Evolutionary conservation across 1,140 invertebrate species (phyloP), one percentile per base, ranked within the genome.

Genomic region (Glossosoma conforme): DNA sequence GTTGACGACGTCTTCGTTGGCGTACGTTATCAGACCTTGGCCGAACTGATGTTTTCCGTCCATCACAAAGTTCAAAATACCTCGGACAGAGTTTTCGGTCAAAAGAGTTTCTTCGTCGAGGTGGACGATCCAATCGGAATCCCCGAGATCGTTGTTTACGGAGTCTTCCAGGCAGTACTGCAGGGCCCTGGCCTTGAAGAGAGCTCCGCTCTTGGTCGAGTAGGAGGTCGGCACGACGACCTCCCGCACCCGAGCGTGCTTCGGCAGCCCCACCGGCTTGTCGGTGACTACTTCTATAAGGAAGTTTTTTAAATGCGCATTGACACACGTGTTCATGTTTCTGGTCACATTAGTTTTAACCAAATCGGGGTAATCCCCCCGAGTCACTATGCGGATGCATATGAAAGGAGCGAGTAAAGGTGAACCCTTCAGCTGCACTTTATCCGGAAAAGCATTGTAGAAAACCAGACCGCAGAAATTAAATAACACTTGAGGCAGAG

Each of bases 221-320:
- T 97, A 97, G 41, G 81, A 79, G 4, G 79, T 62, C 20, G 93
- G 93, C 2, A 97, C 92, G 9, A 97, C 87, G 3, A 94, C 78
- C 72, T 96, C 90, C 46, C 89, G 74, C 3, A 89, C 77, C 48
- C 86, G 77, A 43, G 84, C 77, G 62, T 91, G 83, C 17, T 80
- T 74, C 1, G 84, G 71, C 24, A 93, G 66, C 56, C 86, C 82
- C 18, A 96, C 77, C 2, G 82, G 77, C 70, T 93, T 95, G 65
- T 98, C 96, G 9, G 93, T 96, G 0, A 98, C 95, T 15, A 98
- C 93, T 79, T 98, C 94, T 59, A 98, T 89, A 50, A 97, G 83
- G 65, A 97, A 99, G 67, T 98, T 97, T 68, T 97, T 92, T 30
- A 98, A 70, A 4, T 94, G 94, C 3, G 90, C 85, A 63, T 92